A percentile compares a stretch with the other conserved stretches of the same genome.
phyloP scores from a whole-genome alignment of 2,797 vertebrate genomes.

The Ceryle rudis region DNA sequence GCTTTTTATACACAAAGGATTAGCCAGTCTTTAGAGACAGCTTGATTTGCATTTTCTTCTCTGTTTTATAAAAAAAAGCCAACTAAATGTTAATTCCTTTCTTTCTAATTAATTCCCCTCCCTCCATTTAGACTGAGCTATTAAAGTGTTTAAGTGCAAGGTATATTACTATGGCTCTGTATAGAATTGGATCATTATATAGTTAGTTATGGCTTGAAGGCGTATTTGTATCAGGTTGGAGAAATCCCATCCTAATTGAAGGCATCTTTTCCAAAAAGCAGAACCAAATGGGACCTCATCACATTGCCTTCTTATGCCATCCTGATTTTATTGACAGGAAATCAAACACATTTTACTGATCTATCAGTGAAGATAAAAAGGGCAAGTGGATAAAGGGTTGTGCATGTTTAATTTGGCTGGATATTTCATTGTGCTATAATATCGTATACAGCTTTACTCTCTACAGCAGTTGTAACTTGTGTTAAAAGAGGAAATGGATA shows the following conservation, averaged over 20 bases:
- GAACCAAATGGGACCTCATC: not conserved
- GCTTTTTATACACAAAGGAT: conserved; percentile 11
- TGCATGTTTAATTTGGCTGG: not conserved
- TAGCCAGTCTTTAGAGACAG: not conserved
- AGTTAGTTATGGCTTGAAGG: not conserved
- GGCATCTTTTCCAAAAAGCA: not conserved
- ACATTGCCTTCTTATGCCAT: not conserved
- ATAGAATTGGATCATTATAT: not conserved
- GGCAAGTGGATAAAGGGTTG: not conserved
- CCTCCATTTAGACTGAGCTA: not conserved
- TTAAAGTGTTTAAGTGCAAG: not conserved
- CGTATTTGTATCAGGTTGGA: not conserved
- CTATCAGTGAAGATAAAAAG: not conserved
- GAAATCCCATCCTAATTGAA: not conserved
- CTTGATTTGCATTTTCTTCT: conserved; percentile 4
- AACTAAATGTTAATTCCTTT: not conserved
- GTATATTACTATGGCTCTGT: not conserved
- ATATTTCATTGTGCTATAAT: not conserved
- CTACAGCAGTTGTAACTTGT: not conserved
- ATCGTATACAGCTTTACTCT: not conserved
- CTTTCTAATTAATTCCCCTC: not conserved
- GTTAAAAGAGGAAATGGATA: not conserved
- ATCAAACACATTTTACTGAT: not conserved
- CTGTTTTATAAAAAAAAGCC: not conserved
- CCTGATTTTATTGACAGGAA: not conserved